phyloP scores from a whole-genome alignment of 2,113 vertebrate genomes.

The Tor tambroides region DNA sequence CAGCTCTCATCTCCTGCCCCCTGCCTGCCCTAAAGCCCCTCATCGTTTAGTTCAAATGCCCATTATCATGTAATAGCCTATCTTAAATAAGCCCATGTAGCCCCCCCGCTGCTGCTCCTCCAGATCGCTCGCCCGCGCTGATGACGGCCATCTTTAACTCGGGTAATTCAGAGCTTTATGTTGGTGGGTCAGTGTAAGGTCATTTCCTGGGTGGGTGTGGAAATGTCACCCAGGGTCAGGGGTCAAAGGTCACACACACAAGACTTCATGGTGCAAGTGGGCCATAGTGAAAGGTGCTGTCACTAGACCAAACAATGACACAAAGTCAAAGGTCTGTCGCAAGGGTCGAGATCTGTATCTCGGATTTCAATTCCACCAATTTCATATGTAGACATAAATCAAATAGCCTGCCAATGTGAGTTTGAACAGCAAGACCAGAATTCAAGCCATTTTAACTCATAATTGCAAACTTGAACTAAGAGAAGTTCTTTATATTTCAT shows the following conservation, averaged over 20 bases:
- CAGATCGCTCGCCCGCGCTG: conserved; percentile 26
- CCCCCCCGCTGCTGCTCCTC: conserved; percentile 36
- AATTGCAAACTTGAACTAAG: background rate
- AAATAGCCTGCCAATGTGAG: background rate
- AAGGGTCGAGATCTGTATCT: background rate
- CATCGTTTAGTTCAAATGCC: conserved; percentile 61
- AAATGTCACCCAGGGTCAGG: conserved; percentile 50
- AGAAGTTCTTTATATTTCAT: background rate
- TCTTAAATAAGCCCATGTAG: conserved; percentile 54
- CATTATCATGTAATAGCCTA: conserved; percentile 59
- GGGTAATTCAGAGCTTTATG: conserved; percentile 43
- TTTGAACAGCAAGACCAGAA: background rate
- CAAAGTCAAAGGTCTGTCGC: conserved; percentile 24
- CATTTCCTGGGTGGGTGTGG: conserved; percentile 59
- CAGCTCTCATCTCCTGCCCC: conserved; percentile 48
- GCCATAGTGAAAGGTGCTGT: conserved; percentile 59
- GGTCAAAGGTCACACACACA: conserved; percentile 54
- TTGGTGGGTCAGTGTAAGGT: conserved; percentile 54
- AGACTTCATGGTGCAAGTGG: conserved; percentile 48
- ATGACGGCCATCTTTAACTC: conserved; percentile 50
- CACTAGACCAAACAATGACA: conserved; percentile 50
- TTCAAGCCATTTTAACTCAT: background rate
- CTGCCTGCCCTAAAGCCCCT: conserved; percentile 51
- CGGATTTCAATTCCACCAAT: background rate
- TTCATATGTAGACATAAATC: background rate